Conservation (phyloP, 2,113 vertebrate genomes). For the Cnemophilus loriae region DNA sequence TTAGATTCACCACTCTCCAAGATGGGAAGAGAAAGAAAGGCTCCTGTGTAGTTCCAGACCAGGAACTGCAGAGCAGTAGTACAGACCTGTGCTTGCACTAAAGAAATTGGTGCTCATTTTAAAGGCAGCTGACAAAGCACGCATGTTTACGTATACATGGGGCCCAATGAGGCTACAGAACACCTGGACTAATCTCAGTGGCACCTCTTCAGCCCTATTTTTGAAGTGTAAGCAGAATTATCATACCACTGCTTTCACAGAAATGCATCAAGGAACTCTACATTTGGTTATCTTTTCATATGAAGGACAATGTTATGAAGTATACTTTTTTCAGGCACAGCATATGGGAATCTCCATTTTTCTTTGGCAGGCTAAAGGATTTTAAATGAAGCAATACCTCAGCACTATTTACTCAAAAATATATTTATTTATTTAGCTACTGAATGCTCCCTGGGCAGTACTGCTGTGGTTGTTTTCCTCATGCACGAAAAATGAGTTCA, state of each 20-base stretch:
- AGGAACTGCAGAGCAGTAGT: neutral
- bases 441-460: neutral
- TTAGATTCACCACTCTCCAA: neutral
- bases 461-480: neutral
- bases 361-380: neutral
- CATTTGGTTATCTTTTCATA: neutral
- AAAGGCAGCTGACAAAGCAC: neutral
- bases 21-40: neutral
- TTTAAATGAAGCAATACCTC: neutral
- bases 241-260: neutral
- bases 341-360: neutral
- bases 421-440: neutral
- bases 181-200: neutral
- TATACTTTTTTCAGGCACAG: neutral
- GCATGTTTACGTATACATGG: rapidly evolving
- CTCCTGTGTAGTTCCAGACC: neutral
- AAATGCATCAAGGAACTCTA: neutral
- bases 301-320: neutral
- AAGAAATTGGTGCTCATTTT: neutral
- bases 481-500: rapidly evolving
- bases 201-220: neutral
- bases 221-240: neutral
- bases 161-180: neutral
- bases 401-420: neutral
- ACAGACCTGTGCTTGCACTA: neutral